phyloP scores from a whole-genome alignment of 2,797 vertebrate genomes.

The Sebastes steindachneri region DNA sequence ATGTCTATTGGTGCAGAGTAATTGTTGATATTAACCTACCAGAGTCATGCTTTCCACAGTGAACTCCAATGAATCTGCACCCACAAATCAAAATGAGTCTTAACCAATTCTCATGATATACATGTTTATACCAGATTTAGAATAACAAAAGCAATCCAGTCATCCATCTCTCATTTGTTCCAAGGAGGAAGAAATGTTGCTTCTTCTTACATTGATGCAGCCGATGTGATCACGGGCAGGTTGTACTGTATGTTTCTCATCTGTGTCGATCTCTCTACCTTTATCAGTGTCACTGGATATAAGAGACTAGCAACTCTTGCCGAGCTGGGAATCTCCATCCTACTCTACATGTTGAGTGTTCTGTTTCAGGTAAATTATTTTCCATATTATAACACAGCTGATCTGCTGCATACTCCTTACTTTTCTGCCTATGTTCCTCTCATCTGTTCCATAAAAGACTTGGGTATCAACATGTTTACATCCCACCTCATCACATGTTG shows the following conservation, averaged over 20 bases:
- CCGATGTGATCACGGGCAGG: not conserved
- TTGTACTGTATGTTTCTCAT: too few relatives aligned
- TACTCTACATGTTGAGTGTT: too few relatives aligned
- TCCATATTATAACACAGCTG: too few relatives aligned
- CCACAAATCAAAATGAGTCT: constrained; percentile 37
- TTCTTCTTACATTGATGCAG: not conserved
- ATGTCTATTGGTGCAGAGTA: constrained; percentile 9
- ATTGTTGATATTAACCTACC: constrained; percentile 35
- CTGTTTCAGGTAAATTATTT: too few relatives aligned
- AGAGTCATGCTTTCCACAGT: constrained; percentile 36
- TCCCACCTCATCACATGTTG: too few relatives aligned
- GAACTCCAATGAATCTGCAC: constrained; percentile 13
- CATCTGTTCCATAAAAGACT: too few relatives aligned
- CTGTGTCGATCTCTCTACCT: too few relatives aligned
- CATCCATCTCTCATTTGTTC: constrained; percentile 16
- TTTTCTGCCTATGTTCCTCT: not conserved
- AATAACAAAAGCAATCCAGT: constrained; percentile 19
- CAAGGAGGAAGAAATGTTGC: not conserved
- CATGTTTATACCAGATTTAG: constrained; percentile 19
- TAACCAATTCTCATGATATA: constrained; percentile 17
- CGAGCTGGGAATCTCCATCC: too few relatives aligned
- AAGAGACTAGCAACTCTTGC: too few relatives aligned
- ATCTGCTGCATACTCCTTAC: not conserved
- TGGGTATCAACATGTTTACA: too few relatives aligned
- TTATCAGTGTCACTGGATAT: too few relatives aligned